phyloP scores from a whole-genome alignment of 2,888 invertebrate genomes.

The Abrostola triplasia region DNA sequence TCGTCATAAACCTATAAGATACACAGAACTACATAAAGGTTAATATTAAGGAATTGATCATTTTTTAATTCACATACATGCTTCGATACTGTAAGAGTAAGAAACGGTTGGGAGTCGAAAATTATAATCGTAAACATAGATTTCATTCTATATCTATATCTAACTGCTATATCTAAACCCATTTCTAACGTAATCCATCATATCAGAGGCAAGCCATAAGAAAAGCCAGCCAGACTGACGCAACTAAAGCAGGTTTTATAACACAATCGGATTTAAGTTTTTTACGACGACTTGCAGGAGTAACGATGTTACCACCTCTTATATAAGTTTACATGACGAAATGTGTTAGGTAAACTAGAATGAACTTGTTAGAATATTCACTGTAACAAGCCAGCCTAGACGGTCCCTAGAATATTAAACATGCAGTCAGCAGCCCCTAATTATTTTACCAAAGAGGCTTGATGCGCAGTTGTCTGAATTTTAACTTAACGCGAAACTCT shows the following conservation, averaged over 20 bases:
- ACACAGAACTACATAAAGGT: no score
- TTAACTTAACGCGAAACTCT: background rate
- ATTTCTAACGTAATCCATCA: no score
- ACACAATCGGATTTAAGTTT: background rate
- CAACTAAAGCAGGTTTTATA: background rate
- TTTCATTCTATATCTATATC: no score
- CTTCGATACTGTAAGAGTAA: no score
- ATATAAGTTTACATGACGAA: slow-evolving; percentile 13
- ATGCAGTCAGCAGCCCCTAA: slow-evolving; percentile 12
- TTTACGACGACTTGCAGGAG: background rate
- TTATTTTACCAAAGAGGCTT: slow-evolving; percentile 14
- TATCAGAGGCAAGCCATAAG: background rate
- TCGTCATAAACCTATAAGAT: background rate
- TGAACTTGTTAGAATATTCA: slow-evolving; percentile 46
- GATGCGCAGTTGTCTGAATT: slow-evolving; percentile 12
- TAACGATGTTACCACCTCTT: background rate
- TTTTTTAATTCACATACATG: no score
- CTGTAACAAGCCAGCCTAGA: slow-evolving; percentile 29
- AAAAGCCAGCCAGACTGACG: background rate
- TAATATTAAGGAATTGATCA: no score
- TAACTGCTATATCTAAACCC: no score
- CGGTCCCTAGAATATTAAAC: slow-evolving; percentile 36
- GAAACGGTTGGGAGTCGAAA: no score
- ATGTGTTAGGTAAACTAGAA: slow-evolving; percentile 24
- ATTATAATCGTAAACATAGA: no score